Conservation (phyloP, 2,888 invertebrate genomes). For the Liodrosophila aerea region DNA sequence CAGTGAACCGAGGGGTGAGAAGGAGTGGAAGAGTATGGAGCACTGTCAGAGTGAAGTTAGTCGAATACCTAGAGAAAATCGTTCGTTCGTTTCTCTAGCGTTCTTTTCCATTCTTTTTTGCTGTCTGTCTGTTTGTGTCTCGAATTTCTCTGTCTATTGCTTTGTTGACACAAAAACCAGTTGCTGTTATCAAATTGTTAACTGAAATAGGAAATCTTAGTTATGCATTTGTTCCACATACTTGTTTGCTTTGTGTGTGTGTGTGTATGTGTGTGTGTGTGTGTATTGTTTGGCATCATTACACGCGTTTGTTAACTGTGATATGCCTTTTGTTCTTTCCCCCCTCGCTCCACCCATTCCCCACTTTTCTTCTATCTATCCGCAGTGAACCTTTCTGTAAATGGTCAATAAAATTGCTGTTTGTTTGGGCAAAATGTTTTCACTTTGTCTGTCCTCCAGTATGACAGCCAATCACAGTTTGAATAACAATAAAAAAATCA, state of each 20-base stretch:
- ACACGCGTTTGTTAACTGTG: constrained; percentile 57
- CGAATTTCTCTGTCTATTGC: constrained; percentile 18
- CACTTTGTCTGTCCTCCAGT: constrained; percentile 33
- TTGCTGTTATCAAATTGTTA: constrained; percentile 71
- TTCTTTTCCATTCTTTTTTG: background rate
- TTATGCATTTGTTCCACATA: constrained; percentile 60
- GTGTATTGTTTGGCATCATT: constrained; percentile 50
- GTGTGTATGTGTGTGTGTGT: constrained; percentile 12
- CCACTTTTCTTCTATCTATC: no score
- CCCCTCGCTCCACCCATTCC: constrained; percentile 3
- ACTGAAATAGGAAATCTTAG: constrained; percentile 76
- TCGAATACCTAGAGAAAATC: constrained; percentile 37
- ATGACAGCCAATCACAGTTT: constrained; percentile 63
- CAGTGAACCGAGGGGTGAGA: constrained; percentile 43
- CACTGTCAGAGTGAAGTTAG: background rate
- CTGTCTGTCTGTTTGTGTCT: background rate
- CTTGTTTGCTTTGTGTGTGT: constrained; percentile 37
- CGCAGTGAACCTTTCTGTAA: constrained; percentile 48
- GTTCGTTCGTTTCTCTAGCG: constrained; percentile 20
- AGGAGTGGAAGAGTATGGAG: background rate
- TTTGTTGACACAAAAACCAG: constrained; percentile 64
- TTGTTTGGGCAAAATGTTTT: constrained; percentile 52
- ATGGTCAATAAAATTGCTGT: constrained; percentile 63
- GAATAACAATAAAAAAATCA: constrained; percentile 57
- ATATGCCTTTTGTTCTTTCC: constrained; percentile 50